Evolutionary conservation across 2,797 vertebrate genomes (phyloP).

Genomic region (Hipposideros larvatus): DNA sequence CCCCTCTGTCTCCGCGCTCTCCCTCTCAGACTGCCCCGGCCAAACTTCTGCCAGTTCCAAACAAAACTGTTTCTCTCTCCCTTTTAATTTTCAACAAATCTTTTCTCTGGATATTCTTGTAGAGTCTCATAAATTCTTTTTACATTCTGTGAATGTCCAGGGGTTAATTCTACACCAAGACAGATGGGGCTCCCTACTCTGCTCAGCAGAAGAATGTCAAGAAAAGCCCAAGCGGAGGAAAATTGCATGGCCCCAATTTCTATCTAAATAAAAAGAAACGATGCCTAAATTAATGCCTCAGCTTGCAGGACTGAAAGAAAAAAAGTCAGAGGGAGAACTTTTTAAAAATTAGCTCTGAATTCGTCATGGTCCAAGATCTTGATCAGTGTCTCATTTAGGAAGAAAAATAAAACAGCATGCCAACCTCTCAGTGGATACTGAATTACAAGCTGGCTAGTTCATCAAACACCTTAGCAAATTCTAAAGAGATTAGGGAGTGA

Average conservation of each 20-base stretch:
- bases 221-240: not conserved
- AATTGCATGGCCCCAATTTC: not conserved
- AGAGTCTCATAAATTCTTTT: no score
- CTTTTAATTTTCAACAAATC: no score
- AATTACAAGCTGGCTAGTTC: conserved; percentile 73
- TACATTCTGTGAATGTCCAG: no score
- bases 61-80: no score
- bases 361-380: conserved; percentile 44
- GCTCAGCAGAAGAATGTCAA: not conserved
- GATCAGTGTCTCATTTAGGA: conserved; percentile 82
- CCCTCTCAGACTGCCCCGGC: no score
- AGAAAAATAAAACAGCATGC: conserved; percentile 64
- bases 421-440: conserved; percentile 50
- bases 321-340: conserved; percentile 27
- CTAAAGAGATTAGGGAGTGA: not conserved
- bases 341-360: conserved; percentile 51
- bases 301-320: conserved; percentile 61
- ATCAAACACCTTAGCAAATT: conserved; percentile 8
- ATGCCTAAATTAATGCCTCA: conserved; percentile 55
- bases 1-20: no score
- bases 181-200: not conserved
- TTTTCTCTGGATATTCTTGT: no score
- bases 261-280: conserved; percentile 40
- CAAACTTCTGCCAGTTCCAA: no score
- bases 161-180: no score